Base-by-base conservation (phyloP, 2,888 invertebrate genomes). In the Apomyelois bistriatella region DNA sequence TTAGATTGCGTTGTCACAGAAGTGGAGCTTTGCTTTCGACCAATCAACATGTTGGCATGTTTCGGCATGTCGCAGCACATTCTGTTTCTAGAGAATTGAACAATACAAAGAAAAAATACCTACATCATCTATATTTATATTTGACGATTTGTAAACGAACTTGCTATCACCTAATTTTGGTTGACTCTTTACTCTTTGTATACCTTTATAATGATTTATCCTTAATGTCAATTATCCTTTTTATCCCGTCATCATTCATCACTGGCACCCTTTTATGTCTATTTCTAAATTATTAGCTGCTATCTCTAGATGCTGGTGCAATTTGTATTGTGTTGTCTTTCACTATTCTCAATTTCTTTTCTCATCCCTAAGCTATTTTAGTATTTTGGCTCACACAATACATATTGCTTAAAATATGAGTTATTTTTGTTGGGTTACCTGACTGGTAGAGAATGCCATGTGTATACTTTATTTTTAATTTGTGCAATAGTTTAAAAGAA, bases 291-390 rank as follows among this genome's bases (percentile, higher is more conserved):
- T 70, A 72, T 74, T 81, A 84, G 90, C 90, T 90, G 90, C 85
- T 87, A 90, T 86, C 83, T 90, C 88, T 89, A 86, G 81, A 86
- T 87, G 88, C 80, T 64, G 67, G 68, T 80, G 77, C 78, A 81
- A 76, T 73, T 70, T 78, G 72, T 82, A 74, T 75, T 77, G 72
- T 79, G 74, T 61, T 66, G 61, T 64, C 55, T 61, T 53, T 57
- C 58, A 48, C 57, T 59, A 58, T 49, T 61, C 52, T 57, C 54
- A 55, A 49, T 68, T 64, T 67, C 2, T 59, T 55, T 56, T 42
- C 54, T 54, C 48, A 48, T 52, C 54, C 17, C 50, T 64, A 56
- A 53, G 42, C 53, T 58, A 59, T 62, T 68, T 64, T 54, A 60
- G 53, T 61, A 57, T 68, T 47, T 63, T 67, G 53, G 55, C 56